phyloP scores from a whole-genome alignment of 2,797 vertebrate species.

The Clarias fuscus region DNA sequence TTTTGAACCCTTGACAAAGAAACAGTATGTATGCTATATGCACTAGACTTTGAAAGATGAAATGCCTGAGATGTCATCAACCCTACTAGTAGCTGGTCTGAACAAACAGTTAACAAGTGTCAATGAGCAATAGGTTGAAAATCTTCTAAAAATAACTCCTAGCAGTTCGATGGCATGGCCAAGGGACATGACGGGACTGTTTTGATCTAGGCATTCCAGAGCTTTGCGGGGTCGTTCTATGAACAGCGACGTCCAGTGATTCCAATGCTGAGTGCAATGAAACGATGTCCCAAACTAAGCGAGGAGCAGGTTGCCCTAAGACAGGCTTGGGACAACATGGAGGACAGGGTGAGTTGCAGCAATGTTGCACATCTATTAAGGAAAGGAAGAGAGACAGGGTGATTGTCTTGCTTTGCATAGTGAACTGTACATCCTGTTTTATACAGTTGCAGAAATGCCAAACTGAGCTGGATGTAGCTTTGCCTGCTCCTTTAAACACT shows the following conservation, averaged over 20 bases:
- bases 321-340: conserved; percentile 72
- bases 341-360: conserved; percentile 67
- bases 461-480: conserved; percentile 72
- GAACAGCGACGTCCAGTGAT: conserved; percentile 74
- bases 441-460: conserved; percentile 77
- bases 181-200: neutral
- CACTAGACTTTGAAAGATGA: neutral
- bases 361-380: neutral
- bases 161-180: neutral
- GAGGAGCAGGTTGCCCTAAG: conserved; percentile 68
- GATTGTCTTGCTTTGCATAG: neutral
- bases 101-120: neutral
- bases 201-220: conserved; percentile 68
- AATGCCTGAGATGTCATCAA: neutral
- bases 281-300: conserved; percentile 60
- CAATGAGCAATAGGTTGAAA: neutral
- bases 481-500: conserved; percentile 78
- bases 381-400: too few relatives aligned
- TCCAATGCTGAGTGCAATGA: conserved; percentile 69
- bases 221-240: conserved; percentile 72
- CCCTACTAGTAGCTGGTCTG: neutral
- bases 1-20: neutral
- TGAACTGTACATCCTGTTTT: neutral
- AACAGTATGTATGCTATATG: neutral
- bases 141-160: neutral